These are phyloP conservation scores for Sebastes hopkinsi DNA, from an alignment of 2,797 vertebrate genomes.

Conservation along the genomic window DNA sequence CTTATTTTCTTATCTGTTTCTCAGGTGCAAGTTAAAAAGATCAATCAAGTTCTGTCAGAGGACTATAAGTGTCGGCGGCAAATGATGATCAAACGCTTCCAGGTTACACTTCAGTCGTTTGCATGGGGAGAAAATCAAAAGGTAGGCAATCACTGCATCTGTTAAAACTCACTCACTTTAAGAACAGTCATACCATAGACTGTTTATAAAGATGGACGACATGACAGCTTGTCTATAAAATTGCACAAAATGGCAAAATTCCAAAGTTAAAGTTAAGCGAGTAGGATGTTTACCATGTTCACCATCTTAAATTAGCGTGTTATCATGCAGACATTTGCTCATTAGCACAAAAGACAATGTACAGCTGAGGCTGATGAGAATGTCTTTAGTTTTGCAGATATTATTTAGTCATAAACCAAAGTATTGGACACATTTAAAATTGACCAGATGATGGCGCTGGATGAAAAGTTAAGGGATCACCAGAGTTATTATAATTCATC, in stretches of 20 bases:
- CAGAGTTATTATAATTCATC: neutral
- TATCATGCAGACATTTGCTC: neutral
- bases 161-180: neutral
- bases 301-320: neutral
- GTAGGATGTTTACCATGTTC: neutral
- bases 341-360: neutral
- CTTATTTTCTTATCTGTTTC: neutral
- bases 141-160: conserved; percentile 66
- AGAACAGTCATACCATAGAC: neutral
- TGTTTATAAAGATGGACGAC: no score
- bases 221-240: neutral
- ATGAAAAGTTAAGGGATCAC: neutral
- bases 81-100: conserved; percentile 89
- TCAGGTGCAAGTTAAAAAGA: conserved; percentile 67
- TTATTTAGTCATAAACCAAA: neutral
- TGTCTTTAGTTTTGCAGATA: neutral
- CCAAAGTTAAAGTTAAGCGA: neutral
- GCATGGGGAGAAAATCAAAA: conserved; percentile 88
- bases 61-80: conserved; percentile 85
- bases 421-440: neutral
- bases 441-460: neutral
- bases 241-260: neutral
- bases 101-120: conserved; percentile 89
- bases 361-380: neutral
- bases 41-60: conserved; percentile 66